Percentiles rank a stretch among this genome's conserved stretches.
Conservation (phyloP, 2,888 invertebrate genomes). For the Acrobasis suavella region DNA sequence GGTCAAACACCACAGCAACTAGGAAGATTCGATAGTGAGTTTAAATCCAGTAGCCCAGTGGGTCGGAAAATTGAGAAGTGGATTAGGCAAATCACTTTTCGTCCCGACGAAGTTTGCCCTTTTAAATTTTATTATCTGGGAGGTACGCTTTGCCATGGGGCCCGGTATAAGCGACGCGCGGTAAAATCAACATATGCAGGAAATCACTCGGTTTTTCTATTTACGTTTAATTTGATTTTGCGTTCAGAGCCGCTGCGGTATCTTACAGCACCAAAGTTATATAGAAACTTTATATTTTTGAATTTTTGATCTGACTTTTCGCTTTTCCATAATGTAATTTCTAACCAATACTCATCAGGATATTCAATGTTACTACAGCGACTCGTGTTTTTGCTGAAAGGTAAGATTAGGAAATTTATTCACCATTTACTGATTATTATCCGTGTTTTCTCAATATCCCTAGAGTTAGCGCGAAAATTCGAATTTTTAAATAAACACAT, state of each 20-base stretch:
- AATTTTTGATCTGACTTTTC: no score
- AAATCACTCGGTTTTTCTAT: background rate
- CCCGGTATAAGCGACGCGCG: constrained; percentile 37
- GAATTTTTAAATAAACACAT: no score
- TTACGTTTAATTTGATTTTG: constrained; percentile 13
- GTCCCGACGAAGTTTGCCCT: constrained; percentile 78
- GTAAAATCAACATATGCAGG: constrained; percentile 22
- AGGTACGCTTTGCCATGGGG: constrained; percentile 44
- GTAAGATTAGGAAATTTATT: no score
- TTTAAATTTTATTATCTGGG: constrained; percentile 79
- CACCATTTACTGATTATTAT: no score
- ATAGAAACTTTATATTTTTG: no score
- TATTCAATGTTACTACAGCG: no score
- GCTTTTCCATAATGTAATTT: no score
- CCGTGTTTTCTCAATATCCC: no score
- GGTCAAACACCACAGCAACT: constrained; percentile 35
- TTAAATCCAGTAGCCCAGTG: constrained; percentile 63
- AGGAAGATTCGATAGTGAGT: constrained; percentile 51
- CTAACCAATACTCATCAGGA: no score
- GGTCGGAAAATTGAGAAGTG: constrained; percentile 78
- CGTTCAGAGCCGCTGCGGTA: background rate
- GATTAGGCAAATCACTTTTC: constrained; percentile 82
- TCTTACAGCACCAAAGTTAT: background rate
- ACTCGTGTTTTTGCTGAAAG: no score
- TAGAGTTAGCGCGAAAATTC: no score